Conservation (phyloP, 2,797 vertebrate genomes). For the Propithecus perrieri region DNA sequence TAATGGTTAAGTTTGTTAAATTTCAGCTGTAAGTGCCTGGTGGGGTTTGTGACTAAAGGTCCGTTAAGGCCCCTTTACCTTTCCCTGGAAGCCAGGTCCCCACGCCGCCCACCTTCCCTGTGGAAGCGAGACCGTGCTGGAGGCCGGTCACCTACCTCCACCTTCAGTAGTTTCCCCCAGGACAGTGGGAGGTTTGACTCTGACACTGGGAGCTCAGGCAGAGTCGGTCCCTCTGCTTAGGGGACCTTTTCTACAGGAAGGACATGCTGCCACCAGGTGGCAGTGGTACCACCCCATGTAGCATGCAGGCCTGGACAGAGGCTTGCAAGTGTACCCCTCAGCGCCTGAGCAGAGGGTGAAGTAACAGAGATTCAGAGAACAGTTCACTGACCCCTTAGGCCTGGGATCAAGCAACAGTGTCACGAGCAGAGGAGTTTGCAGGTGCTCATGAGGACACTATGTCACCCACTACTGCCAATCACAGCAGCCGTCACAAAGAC, state of each 20-base stretch:
- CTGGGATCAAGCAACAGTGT: not conserved
- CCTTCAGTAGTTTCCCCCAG: not conserved
- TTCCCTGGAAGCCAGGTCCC: not conserved
- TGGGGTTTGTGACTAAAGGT: not conserved
- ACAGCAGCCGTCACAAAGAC: not conserved
- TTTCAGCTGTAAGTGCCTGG: not conserved
- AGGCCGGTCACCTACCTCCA: not conserved
- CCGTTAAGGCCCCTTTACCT: not conserved
- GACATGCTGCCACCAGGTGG: constrained; percentile 62
- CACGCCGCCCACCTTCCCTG: not conserved
- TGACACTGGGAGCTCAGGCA: not conserved
- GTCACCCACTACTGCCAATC: not conserved
- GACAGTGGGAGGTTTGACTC: not conserved
- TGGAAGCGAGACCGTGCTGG: not conserved
- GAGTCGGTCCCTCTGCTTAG: rapidly evolving
- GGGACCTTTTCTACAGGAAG: not conserved
- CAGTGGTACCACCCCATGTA: not conserved
- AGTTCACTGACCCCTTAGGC: not conserved
- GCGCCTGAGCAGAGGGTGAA: not conserved
- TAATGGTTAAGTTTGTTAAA: not conserved
- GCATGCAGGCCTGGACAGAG: not conserved
- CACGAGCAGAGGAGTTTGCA: not conserved
- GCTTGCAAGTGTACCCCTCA: rapidly evolving
- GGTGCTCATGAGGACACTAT: not conserved
- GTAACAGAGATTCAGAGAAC: not conserved